Percentiles rank a stretch among this genome's conserved stretches.
phyloP scores from a whole-genome alignment of 2,113 vertebrate species.

The Odontesthes bonariensis region DNA sequence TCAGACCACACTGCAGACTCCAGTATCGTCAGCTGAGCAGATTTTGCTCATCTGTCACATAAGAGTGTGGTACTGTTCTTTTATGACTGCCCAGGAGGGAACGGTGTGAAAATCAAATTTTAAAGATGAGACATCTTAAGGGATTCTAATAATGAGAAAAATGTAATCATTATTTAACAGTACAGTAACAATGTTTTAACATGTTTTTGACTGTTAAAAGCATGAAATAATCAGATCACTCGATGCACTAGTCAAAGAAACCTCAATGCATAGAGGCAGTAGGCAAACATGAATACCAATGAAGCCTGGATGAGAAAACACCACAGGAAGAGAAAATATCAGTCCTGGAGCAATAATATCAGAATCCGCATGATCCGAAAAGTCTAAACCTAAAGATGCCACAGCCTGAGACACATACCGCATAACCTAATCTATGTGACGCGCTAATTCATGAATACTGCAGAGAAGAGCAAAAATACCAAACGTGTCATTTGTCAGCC shows the following conservation, averaged over 20 bases:
- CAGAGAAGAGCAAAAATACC: background rate
- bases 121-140: conserved; percentile 26
- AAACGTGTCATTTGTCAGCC: conserved; percentile 15
- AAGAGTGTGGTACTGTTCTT: conserved; percentile 25
- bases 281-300: conserved; percentile 54
- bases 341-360: conserved; percentile 28
- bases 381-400: background rate
- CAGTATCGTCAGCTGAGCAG: conserved; percentile 21
- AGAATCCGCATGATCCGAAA: conserved; percentile 24
- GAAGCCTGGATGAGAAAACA: conserved; percentile 27
- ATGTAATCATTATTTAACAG: conserved; percentile 4
- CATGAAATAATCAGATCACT: conserved; percentile 3
- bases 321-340: conserved; percentile 18
- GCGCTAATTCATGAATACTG: background rate
- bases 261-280: conserved; percentile 22
- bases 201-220: too few relatives aligned
- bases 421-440: conserved; percentile 1
- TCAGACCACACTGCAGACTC: conserved; percentile 35
- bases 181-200: conserved; percentile 16
- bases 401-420: conserved; percentile 3
- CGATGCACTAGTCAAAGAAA: conserved; percentile 22
- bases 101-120: conserved; percentile 9
- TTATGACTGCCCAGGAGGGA: conserved; percentile 26
- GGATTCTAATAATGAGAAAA: conserved; percentile 38
- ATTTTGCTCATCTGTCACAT: conserved; percentile 43